phyloP scores from a whole-genome alignment of 2,113 vertebrate species.

The Scolopax mira region DNA sequence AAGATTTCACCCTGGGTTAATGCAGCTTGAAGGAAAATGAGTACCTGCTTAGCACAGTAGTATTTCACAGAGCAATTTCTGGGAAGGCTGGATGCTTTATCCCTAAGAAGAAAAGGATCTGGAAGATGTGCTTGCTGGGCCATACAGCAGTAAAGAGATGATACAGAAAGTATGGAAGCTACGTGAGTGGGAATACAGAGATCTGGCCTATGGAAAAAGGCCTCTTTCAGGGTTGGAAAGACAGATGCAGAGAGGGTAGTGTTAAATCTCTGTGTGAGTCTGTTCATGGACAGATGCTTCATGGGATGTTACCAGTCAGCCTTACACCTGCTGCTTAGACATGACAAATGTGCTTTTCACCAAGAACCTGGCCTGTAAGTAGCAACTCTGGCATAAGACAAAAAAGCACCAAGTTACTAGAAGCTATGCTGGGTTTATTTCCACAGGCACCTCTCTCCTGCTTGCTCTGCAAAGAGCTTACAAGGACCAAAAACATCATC shows the following conservation, averaged over 20 bases:
- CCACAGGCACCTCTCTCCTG: neutral
- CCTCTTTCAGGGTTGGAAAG: neutral
- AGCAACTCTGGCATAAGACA: constrained; percentile 16
- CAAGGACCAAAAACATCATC: neutral
- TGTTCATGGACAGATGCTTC: neutral
- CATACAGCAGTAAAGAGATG: neutral
- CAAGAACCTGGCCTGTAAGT: neutral
- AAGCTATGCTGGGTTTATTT: neutral
- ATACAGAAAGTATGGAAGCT: neutral
- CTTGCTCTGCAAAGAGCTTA: neutral
- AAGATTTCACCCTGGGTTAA: neutral
- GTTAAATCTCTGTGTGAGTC: neutral
- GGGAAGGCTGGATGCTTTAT: neutral
- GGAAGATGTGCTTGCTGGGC: neutral
- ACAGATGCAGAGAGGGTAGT: neutral
- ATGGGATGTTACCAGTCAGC: neutral
- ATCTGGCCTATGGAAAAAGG: neutral
- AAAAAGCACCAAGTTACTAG: neutral
- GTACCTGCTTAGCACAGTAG: neutral
- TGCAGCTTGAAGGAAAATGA: neutral
- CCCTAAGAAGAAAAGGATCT: neutral
- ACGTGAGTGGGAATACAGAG: neutral
- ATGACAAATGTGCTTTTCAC: neutral
- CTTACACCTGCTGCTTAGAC: neutral
- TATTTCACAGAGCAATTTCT: neutral